Evolutionary conservation across 2,113 vertebrate species (phyloP), one percentile per base, ranked within the genome.

Genomic region (Crypturellus undulatus): DNA sequence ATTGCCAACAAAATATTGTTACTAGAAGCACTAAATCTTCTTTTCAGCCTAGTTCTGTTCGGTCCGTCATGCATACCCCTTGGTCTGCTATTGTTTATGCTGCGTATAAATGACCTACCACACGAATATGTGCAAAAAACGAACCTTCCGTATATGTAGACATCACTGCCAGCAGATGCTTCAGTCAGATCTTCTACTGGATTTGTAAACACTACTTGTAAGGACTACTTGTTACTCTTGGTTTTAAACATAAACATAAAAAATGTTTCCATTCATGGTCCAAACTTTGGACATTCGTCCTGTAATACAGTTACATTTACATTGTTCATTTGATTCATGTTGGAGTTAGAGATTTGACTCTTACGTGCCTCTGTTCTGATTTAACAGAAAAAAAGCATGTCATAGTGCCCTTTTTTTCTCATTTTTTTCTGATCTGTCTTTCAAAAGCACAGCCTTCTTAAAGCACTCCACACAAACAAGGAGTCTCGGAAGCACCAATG

Each of bases 1-100:
- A 96, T 96, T 88, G 95, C 92, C 93, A 95, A 93, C 93, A 97
- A 97, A 97, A 95, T 93, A 94, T 93, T 87, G 84, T 92, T 96
- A 79, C 73, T 91, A 86, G 72, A 87, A 87, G 69, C 54, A 94
- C 75, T 91, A 94, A 97, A 93, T 96, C 83, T 89, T 76, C 81
- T 92, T 95, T 95, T 96, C 62, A 92, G 68, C 54, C 75, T 89
- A 81, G 81, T 96, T 93, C 84, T 96, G 84, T 94, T 93, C 71
- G 84, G 84, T 79, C 89, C 89, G 89, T 84, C 78, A 94, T 92
- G 89, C 63, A 65, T 84, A 94, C 95, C 88, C 78, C 82, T 94
- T 95, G 85, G 84, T 92, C 71, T 97, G 84, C 83, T 85, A 65
- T 94, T 96, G 92, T 93, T 94, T 96, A 79, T 91, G 60, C 72